These are phyloP conservation scores for Drosophila bunnanda DNA, from an alignment of 2,888 invertebrate species.

Conservation along the genomic window DNA sequence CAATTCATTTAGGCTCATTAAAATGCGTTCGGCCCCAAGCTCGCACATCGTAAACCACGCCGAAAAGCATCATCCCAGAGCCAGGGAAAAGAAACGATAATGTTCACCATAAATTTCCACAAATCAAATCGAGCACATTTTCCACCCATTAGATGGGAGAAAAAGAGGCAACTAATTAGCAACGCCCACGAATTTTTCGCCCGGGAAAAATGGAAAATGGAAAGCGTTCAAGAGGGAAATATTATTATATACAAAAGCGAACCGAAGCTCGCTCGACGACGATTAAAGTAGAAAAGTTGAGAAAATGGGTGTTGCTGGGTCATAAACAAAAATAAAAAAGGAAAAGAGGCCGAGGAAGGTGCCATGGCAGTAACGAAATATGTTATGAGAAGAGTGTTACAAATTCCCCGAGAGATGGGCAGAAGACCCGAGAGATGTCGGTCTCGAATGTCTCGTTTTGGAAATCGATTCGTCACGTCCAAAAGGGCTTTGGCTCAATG, in stretches of 20 bases:
- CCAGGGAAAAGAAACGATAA: constrained; percentile 42
- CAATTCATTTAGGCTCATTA: constrained; percentile 57
- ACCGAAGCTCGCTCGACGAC: constrained; percentile 51
- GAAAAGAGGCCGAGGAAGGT: not conserved
- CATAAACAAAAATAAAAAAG: constrained; percentile 62
- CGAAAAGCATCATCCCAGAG: constrained; percentile 36
- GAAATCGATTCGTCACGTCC: constrained; percentile 76
- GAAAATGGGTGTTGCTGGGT: constrained; percentile 72
- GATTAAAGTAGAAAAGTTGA: constrained; percentile 77
- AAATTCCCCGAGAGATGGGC: constrained; percentile 20
- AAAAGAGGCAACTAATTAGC: constrained; percentile 68
- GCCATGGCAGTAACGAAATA: constrained; percentile 18
- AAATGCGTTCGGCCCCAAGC: constrained; percentile 72
- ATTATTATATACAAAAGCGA: constrained; percentile 41
- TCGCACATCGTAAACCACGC: constrained; percentile 72
- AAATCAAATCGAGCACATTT: constrained; percentile 80
- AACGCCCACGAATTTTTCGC: constrained; percentile 67
- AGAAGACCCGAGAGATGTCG: constrained; percentile 36
- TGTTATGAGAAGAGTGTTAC: constrained; percentile 40
- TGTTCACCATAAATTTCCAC: constrained; percentile 75
- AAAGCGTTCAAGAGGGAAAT: constrained; percentile 64
- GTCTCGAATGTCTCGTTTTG: constrained; percentile 68
- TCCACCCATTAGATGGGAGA: constrained; percentile 45
- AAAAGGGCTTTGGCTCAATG: constrained; percentile 75
- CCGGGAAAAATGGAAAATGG: constrained; percentile 54